phyloP scores from a whole-genome alignment of 2,888 invertebrate species.

The Chironomus riparius region DNA sequence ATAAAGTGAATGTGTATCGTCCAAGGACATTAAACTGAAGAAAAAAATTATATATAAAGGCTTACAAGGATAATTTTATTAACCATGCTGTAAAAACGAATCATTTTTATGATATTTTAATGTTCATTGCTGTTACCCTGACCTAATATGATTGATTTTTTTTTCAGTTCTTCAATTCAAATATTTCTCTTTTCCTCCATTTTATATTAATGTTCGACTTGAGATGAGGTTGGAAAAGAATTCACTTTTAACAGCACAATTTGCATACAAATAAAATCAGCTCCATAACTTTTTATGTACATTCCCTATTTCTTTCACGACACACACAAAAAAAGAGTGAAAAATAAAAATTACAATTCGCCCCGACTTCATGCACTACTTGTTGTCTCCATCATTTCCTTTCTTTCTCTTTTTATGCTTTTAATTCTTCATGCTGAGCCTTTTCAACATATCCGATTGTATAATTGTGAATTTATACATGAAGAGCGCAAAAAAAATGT shows the following conservation, averaged over 20 bases:
- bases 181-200: background rate
- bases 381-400: background rate
- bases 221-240: background rate
- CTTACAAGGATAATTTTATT: slow-evolving; percentile 1
- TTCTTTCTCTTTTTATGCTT: background rate
- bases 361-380: slow-evolving; percentile 25
- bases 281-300: background rate
- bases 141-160: background rate
- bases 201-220: background rate
- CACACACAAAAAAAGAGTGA: background rate
- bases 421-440: background rate
- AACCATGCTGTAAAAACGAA: background rate
- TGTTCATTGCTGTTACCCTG: background rate
- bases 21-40: background rate
- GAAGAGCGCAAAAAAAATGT: background rate
- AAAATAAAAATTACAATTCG: background rate
- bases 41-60: background rate
- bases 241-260: slow-evolving; percentile 7
- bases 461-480: slow-evolving; percentile 7
- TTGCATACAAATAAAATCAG: slow-evolving; percentile 9
- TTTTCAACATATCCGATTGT: slow-evolving; percentile 4
- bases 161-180: background rate
- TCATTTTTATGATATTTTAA: background rate
- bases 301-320: background rate
- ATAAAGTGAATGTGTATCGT: background rate